Percentiles rank a stretch among this genome's conserved stretches.
Conservation (phyloP, 1,140 invertebrate species). For the Trachelipus rathkii region DNA sequence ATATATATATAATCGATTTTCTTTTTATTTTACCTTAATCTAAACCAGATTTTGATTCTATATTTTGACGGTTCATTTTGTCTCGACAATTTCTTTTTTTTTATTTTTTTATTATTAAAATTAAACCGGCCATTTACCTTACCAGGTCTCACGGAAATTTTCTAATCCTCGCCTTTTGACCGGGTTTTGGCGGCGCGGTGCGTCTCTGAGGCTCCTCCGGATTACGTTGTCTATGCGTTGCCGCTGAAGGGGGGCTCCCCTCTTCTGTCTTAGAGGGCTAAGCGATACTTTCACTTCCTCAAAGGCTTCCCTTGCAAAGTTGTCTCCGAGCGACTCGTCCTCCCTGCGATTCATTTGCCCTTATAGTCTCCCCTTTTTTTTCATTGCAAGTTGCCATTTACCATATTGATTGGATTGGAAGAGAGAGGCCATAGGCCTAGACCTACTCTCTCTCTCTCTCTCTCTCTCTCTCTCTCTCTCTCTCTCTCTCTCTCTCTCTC, state of each 20-base stretch:
- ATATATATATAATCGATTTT: too few species aligned
- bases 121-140: too few species aligned
- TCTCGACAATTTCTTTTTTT: not conserved
- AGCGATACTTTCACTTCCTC: not conserved
- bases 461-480: not conserved
- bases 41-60: too few species aligned
- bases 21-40: too few species aligned
- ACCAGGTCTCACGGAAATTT: not conserved
- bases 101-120: not conserved
- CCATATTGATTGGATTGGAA: not conserved
- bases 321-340: not conserved
- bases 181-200: not conserved
- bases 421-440: too few species aligned
- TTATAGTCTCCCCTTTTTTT: not conserved
- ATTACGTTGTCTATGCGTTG: not conserved
- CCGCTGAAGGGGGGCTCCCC: not conserved
- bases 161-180: not conserved
- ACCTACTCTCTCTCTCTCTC: not conserved
- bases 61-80: too few species aligned
- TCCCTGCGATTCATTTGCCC: not conserved
- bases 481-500: conserved; percentile 17
- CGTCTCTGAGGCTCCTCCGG: not conserved
- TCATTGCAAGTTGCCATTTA: conserved; percentile 1
- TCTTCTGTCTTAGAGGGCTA: too few species aligned
- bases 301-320: not conserved